These are phyloP conservation scores for Cettia cetti DNA, from an alignment of 2,113 vertebrate genomes.

Conservation along the genomic window DNA sequence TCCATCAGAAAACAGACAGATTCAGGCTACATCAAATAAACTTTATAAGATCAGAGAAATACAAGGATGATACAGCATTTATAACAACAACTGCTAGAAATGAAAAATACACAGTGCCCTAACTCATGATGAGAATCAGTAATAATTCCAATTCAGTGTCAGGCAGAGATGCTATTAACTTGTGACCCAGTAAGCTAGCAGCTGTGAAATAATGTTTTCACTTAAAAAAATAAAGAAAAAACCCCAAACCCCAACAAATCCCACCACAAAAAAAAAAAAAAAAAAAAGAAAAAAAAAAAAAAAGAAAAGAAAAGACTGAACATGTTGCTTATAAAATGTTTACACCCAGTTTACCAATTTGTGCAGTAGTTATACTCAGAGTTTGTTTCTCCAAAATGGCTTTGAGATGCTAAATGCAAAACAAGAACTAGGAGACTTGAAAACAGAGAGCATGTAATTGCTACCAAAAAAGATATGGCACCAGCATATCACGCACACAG, in stretches of 20 bases:
- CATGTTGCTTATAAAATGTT: slow-evolving; percentile 59
- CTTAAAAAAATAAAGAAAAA: slow-evolving; percentile 10
- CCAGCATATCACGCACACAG: not conserved
- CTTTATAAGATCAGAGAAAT: slow-evolving; percentile 19
- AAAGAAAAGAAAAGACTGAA: not conserved
- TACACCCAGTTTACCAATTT: slow-evolving; percentile 56
- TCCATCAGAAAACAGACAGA: not conserved
- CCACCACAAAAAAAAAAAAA: not conserved
- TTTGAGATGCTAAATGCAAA: slow-evolving; percentile 59
- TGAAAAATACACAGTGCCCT: not conserved
- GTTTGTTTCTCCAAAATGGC: slow-evolving; percentile 54
- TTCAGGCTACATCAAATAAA: not conserved
- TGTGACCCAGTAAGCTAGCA: slow-evolving; percentile 25
- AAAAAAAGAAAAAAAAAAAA: not conserved
- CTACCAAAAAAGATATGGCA: not conserved
- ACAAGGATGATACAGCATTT: slow-evolving; percentile 25
- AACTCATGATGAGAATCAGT: not conserved
- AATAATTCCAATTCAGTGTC: slow-evolving; percentile 31
- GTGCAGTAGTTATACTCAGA: slow-evolving; percentile 45
- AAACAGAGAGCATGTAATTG: slow-evolving; percentile 41
- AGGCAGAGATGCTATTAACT: slow-evolving; percentile 45
- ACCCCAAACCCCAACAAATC: not conserved
- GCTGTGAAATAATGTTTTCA: slow-evolving; percentile 50
- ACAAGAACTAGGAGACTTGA: slow-evolving; percentile 47
- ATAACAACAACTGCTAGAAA: not conserved